phyloP scores from a whole-genome alignment of 2,888 invertebrate genomes.

The Conchocele bisecta region DNA sequence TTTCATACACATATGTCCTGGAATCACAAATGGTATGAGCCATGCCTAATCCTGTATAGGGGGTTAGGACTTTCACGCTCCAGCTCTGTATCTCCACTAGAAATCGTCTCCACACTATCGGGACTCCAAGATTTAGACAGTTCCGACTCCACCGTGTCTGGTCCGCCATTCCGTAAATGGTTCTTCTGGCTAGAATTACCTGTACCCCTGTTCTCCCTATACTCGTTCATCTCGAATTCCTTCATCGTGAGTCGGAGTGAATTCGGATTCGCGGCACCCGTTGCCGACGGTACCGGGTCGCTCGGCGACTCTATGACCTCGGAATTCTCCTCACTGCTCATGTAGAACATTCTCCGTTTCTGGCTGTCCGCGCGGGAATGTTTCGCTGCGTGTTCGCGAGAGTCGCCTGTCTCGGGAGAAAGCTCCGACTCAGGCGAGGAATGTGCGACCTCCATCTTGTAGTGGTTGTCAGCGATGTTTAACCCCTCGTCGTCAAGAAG shows the following conservation, averaged over 20 bases:
- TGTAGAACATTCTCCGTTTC: slow-evolving; percentile 68
- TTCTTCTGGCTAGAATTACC: slow-evolving; percentile 1
- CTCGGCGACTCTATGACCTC: slow-evolving; percentile 68
- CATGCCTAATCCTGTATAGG: slow-evolving; percentile 51
- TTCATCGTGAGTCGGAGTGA: slow-evolving; percentile 20
- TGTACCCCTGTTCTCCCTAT: slow-evolving; percentile 17
- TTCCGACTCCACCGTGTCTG: slow-evolving; percentile 44
- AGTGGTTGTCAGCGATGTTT: slow-evolving; percentile 71
- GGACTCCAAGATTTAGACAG: slow-evolving; percentile 51
- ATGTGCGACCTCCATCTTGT: slow-evolving; percentile 62
- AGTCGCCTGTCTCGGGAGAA: slow-evolving; percentile 60
- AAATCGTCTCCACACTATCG: slow-evolving; percentile 31
- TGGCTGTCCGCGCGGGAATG: slow-evolving; percentile 17
- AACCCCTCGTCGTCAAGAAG: slow-evolving; percentile 73
- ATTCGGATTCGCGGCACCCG: slow-evolving; percentile 13
- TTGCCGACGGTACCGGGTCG: slow-evolving; percentile 26
- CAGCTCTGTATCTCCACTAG: slow-evolving; percentile 38
- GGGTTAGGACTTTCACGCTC: slow-evolving; percentile 65
- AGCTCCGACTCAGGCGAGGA: slow-evolving; percentile 21
- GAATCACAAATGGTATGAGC: slow-evolving; percentile 34
- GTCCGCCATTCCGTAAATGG: slow-evolving; percentile 22
- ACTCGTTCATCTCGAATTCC: slow-evolving; percentile 51
- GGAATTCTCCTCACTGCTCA: slow-evolving; percentile 76
- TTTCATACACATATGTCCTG: neutral
- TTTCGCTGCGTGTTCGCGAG: slow-evolving; percentile 4